phyloP scores from a whole-genome alignment of 2,888 invertebrate genomes.

The Apantesis nais region DNA sequence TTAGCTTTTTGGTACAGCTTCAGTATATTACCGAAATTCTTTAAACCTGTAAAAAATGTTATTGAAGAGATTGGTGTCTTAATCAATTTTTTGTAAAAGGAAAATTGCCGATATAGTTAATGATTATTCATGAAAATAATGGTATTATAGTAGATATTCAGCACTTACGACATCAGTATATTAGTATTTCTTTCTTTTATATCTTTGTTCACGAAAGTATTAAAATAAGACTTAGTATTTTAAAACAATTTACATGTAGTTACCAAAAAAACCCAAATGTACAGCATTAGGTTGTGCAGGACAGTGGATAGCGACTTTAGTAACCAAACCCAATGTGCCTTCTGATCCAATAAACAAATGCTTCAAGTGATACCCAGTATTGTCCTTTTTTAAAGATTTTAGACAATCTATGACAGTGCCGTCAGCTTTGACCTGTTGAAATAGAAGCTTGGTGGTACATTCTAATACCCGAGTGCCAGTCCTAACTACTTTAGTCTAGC shows the following conservation, averaged over 20 bases:
- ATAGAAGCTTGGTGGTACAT: background rate
- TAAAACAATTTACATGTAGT: slow-evolving; percentile 30
- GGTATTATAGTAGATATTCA: background rate
- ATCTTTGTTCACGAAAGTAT: background rate
- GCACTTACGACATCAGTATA: background rate
- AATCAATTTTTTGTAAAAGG: too few relatives aligned
- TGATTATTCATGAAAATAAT: background rate
- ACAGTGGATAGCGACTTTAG: slow-evolving; percentile 96
- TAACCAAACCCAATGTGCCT: slow-evolving; percentile 97
- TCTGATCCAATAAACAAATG: slow-evolving; percentile 99
- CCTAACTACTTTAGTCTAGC: too few relatives aligned
- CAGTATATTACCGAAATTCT: slow-evolving; percentile 92
- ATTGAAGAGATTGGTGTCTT: background rate
- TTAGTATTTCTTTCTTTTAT: background rate
- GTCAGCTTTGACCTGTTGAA: slow-evolving; percentile 90
- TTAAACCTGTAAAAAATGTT: slow-evolving; percentile 83
- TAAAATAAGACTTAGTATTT: background rate
- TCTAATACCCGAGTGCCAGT: background rate
- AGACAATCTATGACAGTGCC: slow-evolving; percentile 95
- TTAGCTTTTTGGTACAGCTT: slow-evolving; percentile 91
- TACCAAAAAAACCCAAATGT: slow-evolving; percentile 95
- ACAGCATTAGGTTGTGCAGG: slow-evolving; percentile 93
- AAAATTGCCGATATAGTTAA: background rate
- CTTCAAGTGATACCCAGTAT: slow-evolving; percentile 98
- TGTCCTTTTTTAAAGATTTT: slow-evolving; percentile 96